Percentiles rank a stretch among this genome's conserved stretches.
Evolutionary conservation across 2,888 invertebrate genomes (phyloP).

Genomic region (Drosophila helvetica): DNA sequence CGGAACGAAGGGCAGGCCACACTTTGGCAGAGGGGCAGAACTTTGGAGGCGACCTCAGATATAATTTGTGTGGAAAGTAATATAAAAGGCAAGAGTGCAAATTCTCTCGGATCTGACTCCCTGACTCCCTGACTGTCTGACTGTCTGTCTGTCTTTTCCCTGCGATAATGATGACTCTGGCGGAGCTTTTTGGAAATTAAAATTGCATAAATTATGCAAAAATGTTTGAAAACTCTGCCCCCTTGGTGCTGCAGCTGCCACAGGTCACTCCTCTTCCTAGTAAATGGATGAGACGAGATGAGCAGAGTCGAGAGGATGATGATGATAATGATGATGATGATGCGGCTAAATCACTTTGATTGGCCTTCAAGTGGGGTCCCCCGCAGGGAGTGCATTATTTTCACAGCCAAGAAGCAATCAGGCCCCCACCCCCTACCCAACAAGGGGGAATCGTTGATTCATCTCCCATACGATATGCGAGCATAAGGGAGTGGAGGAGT

Average conservation of each 20-base stretch:
- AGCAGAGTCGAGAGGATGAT: slow-evolving; percentile 10
- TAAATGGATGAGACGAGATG: slow-evolving; percentile 3
- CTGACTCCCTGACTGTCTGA: slow-evolving; percentile 1
- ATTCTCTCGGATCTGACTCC: slow-evolving; percentile 14
- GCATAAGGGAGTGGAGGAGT: slow-evolving; percentile 6
- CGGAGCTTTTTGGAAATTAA: slow-evolving; percentile 42
- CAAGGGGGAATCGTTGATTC: slow-evolving; percentile 32
- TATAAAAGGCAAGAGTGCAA: slow-evolving; percentile 48
- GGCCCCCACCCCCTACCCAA: background rate
- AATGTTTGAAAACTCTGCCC: slow-evolving; percentile 30
- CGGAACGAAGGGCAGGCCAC: slow-evolving; percentile 39
- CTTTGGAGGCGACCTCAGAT: slow-evolving; percentile 37
- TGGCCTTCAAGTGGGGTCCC: slow-evolving; percentile 53
- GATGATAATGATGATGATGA: slow-evolving; percentile 8
- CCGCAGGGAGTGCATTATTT: slow-evolving; percentile 69
- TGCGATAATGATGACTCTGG: slow-evolving; percentile 46
- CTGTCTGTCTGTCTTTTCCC: too few relatives aligned
- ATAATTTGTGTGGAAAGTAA: slow-evolving; percentile 44
- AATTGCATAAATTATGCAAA: slow-evolving; percentile 51
- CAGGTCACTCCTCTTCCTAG: slow-evolving; percentile 29
- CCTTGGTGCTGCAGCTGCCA: slow-evolving; percentile 31
- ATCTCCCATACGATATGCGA: slow-evolving; percentile 39
- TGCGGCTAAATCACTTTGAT: slow-evolving; percentile 59
- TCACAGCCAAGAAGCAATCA: slow-evolving; percentile 49
- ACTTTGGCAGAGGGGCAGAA: slow-evolving; percentile 11